Evolutionary conservation across 2,113 vertebrate genomes (phyloP), one percentile per base, ranked within the genome.

Genomic region (Dipodomys ordii): DNA sequence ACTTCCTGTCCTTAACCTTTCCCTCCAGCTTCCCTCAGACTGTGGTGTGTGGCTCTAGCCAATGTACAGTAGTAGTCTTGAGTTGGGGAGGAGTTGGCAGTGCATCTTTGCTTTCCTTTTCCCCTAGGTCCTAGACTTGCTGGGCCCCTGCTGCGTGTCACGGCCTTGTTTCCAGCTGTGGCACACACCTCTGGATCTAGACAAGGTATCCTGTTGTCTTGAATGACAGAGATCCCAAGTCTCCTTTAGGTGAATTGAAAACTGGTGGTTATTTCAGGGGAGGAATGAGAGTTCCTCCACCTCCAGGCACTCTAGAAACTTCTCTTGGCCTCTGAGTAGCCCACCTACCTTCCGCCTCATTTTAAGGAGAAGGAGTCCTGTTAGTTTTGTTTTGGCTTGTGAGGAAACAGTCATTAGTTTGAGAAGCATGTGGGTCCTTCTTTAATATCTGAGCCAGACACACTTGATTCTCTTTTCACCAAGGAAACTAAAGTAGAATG

Each of bases 101-200:
- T 2, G 6, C 4, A 0, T 0, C 32, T 15, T 9, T 0, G 0
- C n/a, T 65, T 4, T 86, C 7, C 27, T 78, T 1, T 68, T n/a
- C 32, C 30, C 30, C 46, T 12, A 69, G 62, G 44, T 7, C 35
- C 68, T 22, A 3, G 65, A 22, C 72, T 72, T 71, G 16, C 30
- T n/a, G 65, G 35, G 53, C 60, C 28, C 20, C 30, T 0, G 4
- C 2, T 74, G 93, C 74, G 79, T 74, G 64, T 53, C 71, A 2
- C 2, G 62, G 65, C 15, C 39, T 2, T 83, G 3, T 25, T 74
- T 64, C 69, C n/a, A 68, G 11, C 68, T 88, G 68, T 84, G 82
- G 32, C 35, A 65, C 74, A 35, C 35, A 65, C 74, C 19, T 68
- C 35, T 77, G 92, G 67, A 25, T 23, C 53, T n/a, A 68, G 62